Base-by-base conservation (phyloP, 2,888 invertebrate genomes). In the Prostheceraeus crozeri region DNA sequence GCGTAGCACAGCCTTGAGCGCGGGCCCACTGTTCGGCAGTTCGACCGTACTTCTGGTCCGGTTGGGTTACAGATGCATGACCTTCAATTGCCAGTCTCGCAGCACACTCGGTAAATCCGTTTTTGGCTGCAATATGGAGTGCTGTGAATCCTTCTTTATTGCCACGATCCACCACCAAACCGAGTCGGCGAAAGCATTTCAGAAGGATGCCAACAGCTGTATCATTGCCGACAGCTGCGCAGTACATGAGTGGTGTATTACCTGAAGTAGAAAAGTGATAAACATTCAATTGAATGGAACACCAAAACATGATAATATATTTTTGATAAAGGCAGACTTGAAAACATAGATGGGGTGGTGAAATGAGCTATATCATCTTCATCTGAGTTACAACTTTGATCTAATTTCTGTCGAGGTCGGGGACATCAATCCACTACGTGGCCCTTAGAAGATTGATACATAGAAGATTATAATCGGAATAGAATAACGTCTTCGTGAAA, bases 111-210 rank as follows among this genome's bases (percentile, higher is more conserved):
- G 70, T 67, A 61, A 68, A 67, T 6, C 70, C 70, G 36, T 69
- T 66, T 30, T 67, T 71, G n/a, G 72, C 69, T 2, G 74, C 71
- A 33, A 69, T 65, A 4, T 71, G 66, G 1, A 74, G 65, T 10
- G 74, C 71, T 0, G 74, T 72, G 64, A 68, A 67, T 2, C 74
- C 74, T 1, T 70, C 69, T 35, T 69, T 66, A 65, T 73, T 73
- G 8, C 61, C 64, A 35, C 69, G 69, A 61, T 74, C 74, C 3
- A 74, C 70, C 45, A 68, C 67, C 21, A 74, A 65, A 0, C 74
- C 74, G 1, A 74, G 67, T 6, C 74, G 67, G 6, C 73, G 67
- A 65, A 74, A 74, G 51, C 69, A 69, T 25, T 69, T 67, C 14
- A 70, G 65, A 11, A 74, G 64, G n/a, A 72, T 69, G 57, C 71